Base-by-base conservation (phyloP, 2,797 vertebrate genomes). In the Eurystomus glaucurus region DNA sequence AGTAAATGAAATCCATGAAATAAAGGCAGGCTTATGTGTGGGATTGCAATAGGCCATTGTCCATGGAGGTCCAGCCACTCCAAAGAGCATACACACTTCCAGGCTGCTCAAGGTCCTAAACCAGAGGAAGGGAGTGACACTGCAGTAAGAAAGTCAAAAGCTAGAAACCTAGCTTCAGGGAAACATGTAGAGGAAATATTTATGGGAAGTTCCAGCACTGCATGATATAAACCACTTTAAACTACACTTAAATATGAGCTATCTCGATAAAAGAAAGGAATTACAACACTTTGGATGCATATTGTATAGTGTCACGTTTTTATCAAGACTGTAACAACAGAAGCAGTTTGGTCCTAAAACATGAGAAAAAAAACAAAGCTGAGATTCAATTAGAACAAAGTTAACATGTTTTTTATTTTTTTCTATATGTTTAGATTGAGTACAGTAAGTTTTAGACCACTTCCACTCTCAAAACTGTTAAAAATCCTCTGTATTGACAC, bases 391-490 rank as follows among this genome's bases (percentile, higher is more conserved):
- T n/a, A 60, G 28, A 85, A 39, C 5, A 74, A 88, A 66, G 31
- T 25, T 17, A 83, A 22, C 7, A n/a, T 9, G 1, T 0, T 79
- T 64, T 71, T 4, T 0, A 1, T 8, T 14, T 71, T 85, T 89
- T 58, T 74, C 20, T 52, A 0, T 60, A 8, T 8, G 3, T 57
- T 77, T 60, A 74, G 19, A 66, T 23, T 14, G 17, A 83, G 33
- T 8, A 70, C 17, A 50, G 6, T 33, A 51, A 82, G 14, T 2
- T 69, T 60, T 65, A 14, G 23, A n/a, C 4, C 11, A 55, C 37
- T 88, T 84, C 43, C 6, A 48, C 21, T 66, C 52, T 31, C 37
- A 52, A 85, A 74, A 7, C 5, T 35, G 4, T 33, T 64, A 29
- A 75, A 85, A 75, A 48, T 26, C 48, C 35, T 16, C 48, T 60